Conservation (phyloP, 53 echinoderm and acorn worm genomes). For the Glandiceps talaboti region DNA sequence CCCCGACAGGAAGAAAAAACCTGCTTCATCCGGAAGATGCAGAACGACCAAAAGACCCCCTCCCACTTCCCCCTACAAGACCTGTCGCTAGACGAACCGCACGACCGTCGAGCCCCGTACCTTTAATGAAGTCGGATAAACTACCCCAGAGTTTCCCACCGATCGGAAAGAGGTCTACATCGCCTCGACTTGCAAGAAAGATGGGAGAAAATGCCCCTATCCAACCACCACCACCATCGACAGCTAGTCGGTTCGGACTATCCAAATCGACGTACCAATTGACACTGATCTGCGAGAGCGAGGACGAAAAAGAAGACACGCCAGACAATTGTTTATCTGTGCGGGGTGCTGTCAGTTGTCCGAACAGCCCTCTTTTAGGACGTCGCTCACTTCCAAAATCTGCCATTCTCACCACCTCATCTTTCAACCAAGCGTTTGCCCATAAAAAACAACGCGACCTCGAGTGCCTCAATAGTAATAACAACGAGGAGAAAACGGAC, state of each 20-base stretch:
- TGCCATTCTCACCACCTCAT: not conserved
- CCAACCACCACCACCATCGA: not conserved
- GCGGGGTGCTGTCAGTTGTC: not conserved
- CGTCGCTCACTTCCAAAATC: not conserved
- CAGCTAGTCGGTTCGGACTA: not conserved
- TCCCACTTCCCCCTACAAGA: not conserved
- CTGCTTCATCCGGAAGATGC: not conserved
- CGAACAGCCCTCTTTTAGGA: not conserved
- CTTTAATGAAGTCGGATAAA: not conserved
- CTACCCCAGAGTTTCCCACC: not conserved
- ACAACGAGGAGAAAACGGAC: not conserved
- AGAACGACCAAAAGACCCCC: not conserved
- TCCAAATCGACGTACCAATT: not conserved
- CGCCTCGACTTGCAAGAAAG: not conserved
- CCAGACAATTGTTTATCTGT: not conserved
- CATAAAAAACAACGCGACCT: not conserved
- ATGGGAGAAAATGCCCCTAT: not conserved
- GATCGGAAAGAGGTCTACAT: not conserved
- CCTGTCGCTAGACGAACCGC: not conserved
- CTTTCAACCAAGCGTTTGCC: not conserved
- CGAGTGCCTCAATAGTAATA: not conserved
- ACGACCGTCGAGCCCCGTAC: not conserved
- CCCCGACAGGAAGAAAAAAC: not conserved
- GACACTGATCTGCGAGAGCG: not conserved
- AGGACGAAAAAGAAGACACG: not conserved